Conservation (phyloP, 2,888 invertebrate genomes). For the Cryptophagus acutangulus region DNA sequence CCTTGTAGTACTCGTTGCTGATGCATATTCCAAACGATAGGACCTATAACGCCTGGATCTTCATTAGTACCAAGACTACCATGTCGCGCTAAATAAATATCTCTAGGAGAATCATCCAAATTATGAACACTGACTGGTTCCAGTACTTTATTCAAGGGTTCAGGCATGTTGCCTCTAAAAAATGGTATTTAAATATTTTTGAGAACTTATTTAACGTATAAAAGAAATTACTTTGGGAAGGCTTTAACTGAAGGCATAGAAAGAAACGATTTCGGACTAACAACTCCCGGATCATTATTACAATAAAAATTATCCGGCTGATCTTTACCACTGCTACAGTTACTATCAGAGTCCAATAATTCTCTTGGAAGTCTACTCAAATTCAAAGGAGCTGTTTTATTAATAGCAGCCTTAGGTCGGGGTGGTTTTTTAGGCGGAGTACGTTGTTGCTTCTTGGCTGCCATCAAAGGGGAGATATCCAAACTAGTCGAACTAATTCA, state of each 20-base stretch:
- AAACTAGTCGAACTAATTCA: slow-evolving; percentile 39
- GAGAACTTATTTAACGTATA: slow-evolving; percentile 1
- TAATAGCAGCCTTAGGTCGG: slow-evolving; percentile 40
- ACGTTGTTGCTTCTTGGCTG: slow-evolving; percentile 34
- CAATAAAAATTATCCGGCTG: slow-evolving; percentile 36
- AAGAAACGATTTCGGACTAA: slow-evolving; percentile 68
- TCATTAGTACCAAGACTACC: slow-evolving; percentile 65
- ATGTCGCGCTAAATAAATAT: slow-evolving; percentile 48
- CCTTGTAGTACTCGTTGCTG: slow-evolving; percentile 62
- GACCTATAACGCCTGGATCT: slow-evolving; percentile 80
- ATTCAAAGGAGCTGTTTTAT: slow-evolving; percentile 41
- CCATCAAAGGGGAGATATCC: slow-evolving; percentile 45
- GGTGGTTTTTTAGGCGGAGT: slow-evolving; percentile 36
- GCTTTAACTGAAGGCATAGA: slow-evolving; percentile 83
- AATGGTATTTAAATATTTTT: slow-evolving; percentile 7
- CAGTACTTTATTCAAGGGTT: slow-evolving; percentile 71
- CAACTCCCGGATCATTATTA: slow-evolving; percentile 40
- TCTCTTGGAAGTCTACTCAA: slow-evolving; percentile 31
- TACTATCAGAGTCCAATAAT: slow-evolving; percentile 40
- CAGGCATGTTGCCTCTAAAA: slow-evolving; percentile 64
- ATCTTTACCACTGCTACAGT: slow-evolving; percentile 33
- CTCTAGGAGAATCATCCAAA: slow-evolving; percentile 55
- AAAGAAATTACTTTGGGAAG: slow-evolving; percentile 62
- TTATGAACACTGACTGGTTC: slow-evolving; percentile 74
- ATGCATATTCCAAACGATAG: slow-evolving; percentile 77